Percentiles rank a stretch among this genome's conserved stretches.
These are phyloP conservation scores for Drosophila sturtevanti DNA, from an alignment of 1,140 invertebrate species.

Conservation along the genomic window DNA sequence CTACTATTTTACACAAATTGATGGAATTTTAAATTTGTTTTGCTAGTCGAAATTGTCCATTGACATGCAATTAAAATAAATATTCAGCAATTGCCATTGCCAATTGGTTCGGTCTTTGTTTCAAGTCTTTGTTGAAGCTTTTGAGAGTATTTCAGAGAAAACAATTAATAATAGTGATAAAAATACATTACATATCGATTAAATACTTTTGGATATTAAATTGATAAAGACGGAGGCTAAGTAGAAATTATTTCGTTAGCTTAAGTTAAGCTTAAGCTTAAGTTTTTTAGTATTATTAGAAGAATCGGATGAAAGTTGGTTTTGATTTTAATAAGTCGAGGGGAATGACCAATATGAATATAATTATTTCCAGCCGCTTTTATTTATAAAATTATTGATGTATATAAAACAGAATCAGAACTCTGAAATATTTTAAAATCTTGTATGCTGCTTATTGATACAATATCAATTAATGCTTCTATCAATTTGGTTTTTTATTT, in stretches of 20 bases:
- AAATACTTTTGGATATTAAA: not conserved
- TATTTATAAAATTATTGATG: too few species aligned
- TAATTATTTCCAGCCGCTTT: too few species aligned
- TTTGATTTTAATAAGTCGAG: too few species aligned
- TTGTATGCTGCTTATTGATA: too few species aligned
- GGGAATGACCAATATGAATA: too few species aligned
- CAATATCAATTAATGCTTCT: too few species aligned
- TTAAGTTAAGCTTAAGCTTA: too few species aligned
- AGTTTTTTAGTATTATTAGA: too few species aligned
- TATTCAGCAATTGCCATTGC: slow-evolving; percentile 44
- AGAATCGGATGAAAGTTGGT: too few species aligned
- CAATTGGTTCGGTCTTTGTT: not conserved
- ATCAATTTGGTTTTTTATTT: too few species aligned
- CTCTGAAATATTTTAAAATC: too few species aligned
- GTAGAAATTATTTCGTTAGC: not conserved
- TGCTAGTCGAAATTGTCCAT: slow-evolving; percentile 39
- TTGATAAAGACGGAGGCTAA: not conserved
- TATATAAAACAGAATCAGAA: too few species aligned
- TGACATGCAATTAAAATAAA: slow-evolving; percentile 64
- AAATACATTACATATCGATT: not conserved
- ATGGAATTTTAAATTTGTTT: slow-evolving; percentile 74
- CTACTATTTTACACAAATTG: slow-evolving; percentile 65
- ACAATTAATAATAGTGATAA: slow-evolving; percentile 9
- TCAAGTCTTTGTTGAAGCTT: slow-evolving; percentile 22
- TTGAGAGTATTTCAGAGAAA: not conserved